Conservation (phyloP, 2,888 invertebrate species). For the Lomographa bimaculata region DNA sequence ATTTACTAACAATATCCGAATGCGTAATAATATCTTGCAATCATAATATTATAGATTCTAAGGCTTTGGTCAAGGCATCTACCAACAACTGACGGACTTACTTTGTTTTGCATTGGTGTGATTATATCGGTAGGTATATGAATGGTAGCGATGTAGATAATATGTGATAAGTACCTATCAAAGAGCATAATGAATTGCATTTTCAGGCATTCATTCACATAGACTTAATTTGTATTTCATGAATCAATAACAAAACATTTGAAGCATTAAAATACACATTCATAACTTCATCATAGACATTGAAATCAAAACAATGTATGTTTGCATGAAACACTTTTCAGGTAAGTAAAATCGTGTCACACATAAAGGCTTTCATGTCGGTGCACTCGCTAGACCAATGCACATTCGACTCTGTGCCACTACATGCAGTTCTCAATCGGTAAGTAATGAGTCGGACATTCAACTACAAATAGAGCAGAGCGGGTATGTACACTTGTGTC, state of each 20-base stretch:
- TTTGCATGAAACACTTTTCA: conserved; percentile 35
- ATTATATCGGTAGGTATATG: conserved; percentile 15
- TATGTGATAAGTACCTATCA: conserved; percentile 24
- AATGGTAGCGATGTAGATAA: conserved; percentile 16
- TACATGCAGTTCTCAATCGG: conserved; percentile 70
- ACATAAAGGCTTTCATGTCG: conserved; percentile 59
- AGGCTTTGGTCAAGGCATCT: conserved; percentile 24
- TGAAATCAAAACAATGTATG: conserved; percentile 37
- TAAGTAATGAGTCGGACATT: conserved; percentile 61
- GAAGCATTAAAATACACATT: conserved; percentile 48
- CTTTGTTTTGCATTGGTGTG: conserved; percentile 22
- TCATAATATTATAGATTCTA: conserved; percentile 17
- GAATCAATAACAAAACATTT: conserved; percentile 39
- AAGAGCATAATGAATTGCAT: conserved; percentile 22
- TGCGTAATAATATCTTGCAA: conserved; percentile 18
- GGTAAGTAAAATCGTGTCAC: conserved; percentile 49
- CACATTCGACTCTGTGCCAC: conserved; percentile 69
- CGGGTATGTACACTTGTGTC: conserved; percentile 73
- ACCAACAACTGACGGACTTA: conserved; percentile 30
- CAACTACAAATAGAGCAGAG: conserved; percentile 68
- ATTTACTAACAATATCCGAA: conserved; percentile 9
- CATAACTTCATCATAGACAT: conserved; percentile 43
- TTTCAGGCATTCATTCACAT: conserved; percentile 51
- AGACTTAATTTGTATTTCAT: conserved; percentile 39
- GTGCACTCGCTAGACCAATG: conserved; percentile 67